Conservation (phyloP, 2,113 vertebrate species). For the Synodontis membranacea region DNA sequence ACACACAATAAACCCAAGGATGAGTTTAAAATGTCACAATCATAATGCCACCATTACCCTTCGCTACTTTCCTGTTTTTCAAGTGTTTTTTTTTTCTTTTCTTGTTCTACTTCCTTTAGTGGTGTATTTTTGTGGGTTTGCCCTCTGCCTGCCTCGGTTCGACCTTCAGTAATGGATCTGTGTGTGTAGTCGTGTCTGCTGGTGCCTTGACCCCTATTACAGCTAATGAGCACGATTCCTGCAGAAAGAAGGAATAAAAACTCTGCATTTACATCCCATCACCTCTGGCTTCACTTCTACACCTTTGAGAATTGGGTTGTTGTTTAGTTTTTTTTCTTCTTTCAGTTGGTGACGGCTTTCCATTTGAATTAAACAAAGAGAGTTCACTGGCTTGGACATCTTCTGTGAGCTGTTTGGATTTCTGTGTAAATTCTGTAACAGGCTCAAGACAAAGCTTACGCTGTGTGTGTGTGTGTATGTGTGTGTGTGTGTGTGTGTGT, state of each 20-base stretch:
- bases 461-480: too few relatives aligned
- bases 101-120: background rate
- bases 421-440: background rate
- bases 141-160: background rate
- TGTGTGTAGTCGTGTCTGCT: background rate
- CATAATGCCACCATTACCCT: background rate
- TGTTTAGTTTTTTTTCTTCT: background rate
- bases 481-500: too few relatives aligned
- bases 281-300: background rate
- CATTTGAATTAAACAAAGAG: background rate
- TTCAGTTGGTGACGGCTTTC: background rate
- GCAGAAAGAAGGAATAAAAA: background rate
- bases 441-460: background rate
- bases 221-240: constrained; percentile 20
- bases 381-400: background rate
- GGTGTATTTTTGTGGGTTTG: background rate
- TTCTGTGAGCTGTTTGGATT: background rate
- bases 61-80: background rate
- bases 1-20: background rate
- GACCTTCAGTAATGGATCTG: constrained; percentile 28
- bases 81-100: background rate
- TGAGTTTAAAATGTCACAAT: background rate
- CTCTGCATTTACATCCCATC: constrained; percentile 16
- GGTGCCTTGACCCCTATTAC: constrained; percentile 16
- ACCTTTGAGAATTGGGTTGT: background rate